These are phyloP conservation scores for Epinephelus moara DNA, from an alignment of 2,113 vertebrate genomes.

Conservation along the genomic window DNA sequence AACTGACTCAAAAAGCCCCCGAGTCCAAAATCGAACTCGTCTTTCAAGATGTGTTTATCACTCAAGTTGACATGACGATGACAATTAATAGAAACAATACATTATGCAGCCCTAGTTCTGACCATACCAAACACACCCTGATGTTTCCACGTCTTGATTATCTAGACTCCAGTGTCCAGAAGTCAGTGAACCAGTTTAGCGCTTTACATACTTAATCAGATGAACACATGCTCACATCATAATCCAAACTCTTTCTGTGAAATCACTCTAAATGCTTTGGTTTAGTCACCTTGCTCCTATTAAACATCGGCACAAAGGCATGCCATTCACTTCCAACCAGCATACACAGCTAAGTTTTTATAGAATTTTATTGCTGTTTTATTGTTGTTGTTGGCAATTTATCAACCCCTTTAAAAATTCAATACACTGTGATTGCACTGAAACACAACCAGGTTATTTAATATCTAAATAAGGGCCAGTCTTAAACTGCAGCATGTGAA, in stretches of 20 bases:
- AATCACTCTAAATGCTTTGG: not conserved
- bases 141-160: not conserved
- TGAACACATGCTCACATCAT: not conserved
- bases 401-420: conserved; percentile 3
- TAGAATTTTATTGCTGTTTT: not conserved
- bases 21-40: no score
- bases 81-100: no score
- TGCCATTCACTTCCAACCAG: not conserved
- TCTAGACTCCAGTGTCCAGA: not conserved
- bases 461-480: not conserved
- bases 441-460: not conserved
- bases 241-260: not conserved
- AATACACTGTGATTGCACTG: not conserved
- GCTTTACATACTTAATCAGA: not conserved
- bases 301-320: not conserved
- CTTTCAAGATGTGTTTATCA: no score
- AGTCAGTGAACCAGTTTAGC: not conserved
- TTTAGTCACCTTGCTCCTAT: not conserved
- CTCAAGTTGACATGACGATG: no score
- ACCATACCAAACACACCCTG: not conserved
- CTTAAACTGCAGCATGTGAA: conserved; percentile 3
- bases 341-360: not conserved
- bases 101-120: no score
- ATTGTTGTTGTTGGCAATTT: conserved; percentile 1
- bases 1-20: no score